Evolutionary conservation across 2,888 invertebrate genomes (phyloP).

Genomic region (Nemoura dubitans): DNA sequence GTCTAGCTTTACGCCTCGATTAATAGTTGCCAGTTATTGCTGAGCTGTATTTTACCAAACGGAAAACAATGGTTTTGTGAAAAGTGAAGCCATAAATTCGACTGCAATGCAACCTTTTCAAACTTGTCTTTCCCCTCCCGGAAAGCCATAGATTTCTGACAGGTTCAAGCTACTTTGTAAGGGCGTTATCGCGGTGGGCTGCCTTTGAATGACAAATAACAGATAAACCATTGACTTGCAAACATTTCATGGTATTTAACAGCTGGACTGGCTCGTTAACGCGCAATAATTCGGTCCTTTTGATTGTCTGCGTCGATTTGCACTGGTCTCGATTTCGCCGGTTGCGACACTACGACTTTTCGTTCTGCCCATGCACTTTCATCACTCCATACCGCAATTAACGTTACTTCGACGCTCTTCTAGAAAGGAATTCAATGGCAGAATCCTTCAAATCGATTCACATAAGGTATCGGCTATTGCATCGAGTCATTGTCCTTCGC

Average conservation of each 20-base stretch:
- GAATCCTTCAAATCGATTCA: too few relatives aligned
- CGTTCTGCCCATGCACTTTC: too few relatives aligned
- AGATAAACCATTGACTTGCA: background rate
- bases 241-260: background rate
- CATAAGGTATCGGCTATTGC: too few relatives aligned
- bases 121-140: background rate
- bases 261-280: background rate
- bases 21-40: background rate
- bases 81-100: background rate
- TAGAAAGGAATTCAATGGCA: too few relatives aligned
- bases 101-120: background rate
- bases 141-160: background rate
- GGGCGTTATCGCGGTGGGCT: background rate
- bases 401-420: too few relatives aligned
- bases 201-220: background rate
- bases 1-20: background rate
- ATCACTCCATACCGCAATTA: too few relatives aligned
- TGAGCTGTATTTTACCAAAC: background rate
- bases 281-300: background rate
- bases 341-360: too few relatives aligned
- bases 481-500: too few relatives aligned
- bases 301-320: background rate
- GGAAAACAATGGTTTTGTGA: background rate
- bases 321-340: background rate
- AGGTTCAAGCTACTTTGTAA: background rate